Conservation (phyloP, 2,888 invertebrate genomes). For the Aethes cnicana region DNA sequence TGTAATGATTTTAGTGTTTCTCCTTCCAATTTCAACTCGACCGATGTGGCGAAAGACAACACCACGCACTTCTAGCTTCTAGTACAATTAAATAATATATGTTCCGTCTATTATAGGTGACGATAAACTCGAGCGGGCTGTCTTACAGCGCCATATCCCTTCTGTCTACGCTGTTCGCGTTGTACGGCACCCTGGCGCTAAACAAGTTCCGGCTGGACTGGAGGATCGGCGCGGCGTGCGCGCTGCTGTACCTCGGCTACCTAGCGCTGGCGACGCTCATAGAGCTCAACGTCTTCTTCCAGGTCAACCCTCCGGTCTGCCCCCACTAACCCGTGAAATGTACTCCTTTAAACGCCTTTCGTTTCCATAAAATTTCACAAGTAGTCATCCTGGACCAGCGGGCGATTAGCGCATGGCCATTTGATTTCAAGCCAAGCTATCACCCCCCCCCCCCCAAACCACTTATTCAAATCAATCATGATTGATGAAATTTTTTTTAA, state of each 20-base stretch:
- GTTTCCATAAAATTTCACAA: too few species aligned
- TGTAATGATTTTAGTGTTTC: too few species aligned
- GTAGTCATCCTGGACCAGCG: too few species aligned
- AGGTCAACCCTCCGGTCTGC: slow-evolving; percentile 88
- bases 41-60: too few species aligned
- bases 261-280: slow-evolving; percentile 86
- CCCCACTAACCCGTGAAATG: slow-evolving; percentile 57
- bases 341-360: too few species aligned
- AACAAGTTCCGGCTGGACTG: slow-evolving; percentile 88
- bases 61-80: too few species aligned
- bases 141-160: slow-evolving; percentile 89
- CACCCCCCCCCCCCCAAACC: too few species aligned
- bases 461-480: too few species aligned
- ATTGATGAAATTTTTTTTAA: too few species aligned
- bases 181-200: slow-evolving; percentile 85
- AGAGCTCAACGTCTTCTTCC: slow-evolving; percentile 89
- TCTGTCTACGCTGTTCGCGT: slow-evolving; percentile 86
- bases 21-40: too few species aligned
- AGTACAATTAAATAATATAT: neutral
- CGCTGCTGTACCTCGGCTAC: slow-evolving; percentile 86
- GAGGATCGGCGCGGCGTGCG: slow-evolving; percentile 86
- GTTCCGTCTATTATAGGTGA: slow-evolving; percentile 65
- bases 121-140: slow-evolving; percentile 89
- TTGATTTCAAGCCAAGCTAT: too few species aligned
- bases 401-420: too few species aligned